These are phyloP conservation scores for Scophthalmus maximus DNA, from an alignment of 2,113 vertebrate species.

Conservation along the genomic window DNA sequence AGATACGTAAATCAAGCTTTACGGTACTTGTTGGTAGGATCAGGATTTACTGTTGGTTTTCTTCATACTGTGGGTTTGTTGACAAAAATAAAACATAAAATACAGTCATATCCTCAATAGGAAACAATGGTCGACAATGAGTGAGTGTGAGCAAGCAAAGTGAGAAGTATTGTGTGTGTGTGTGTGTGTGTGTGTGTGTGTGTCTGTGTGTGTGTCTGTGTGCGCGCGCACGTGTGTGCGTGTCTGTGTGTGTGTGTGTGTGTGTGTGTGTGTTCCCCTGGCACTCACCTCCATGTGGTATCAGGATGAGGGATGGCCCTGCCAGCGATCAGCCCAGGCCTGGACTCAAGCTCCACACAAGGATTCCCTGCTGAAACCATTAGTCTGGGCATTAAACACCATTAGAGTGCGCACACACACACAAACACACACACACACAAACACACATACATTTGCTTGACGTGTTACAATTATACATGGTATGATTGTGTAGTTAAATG, in stretches of 20 bases:
- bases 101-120: neutral
- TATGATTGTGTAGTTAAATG: too few relatives aligned
- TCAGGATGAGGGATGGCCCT: slow-evolving; percentile 81
- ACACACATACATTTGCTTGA: slow-evolving; percentile 44
- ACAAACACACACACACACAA: slow-evolving; percentile 42
- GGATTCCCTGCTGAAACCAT: slow-evolving; percentile 81
- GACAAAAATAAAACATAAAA: neutral
- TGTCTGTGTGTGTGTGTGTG: slow-evolving; percentile 32
- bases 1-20: neutral
- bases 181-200: slow-evolving; percentile 25
- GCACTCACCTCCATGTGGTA: slow-evolving; percentile 74
- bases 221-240: slow-evolving; percentile 24
- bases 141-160: slow-evolving; percentile 49
- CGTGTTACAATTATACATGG: too few relatives aligned
- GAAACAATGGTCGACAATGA: slow-evolving; percentile 57
- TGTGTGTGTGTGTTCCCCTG: slow-evolving; percentile 63
- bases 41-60: neutral
- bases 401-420: slow-evolving; percentile 65
- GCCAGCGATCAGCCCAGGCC: slow-evolving; percentile 75
- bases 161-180: slow-evolving; percentile 23
- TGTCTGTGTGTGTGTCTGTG: slow-evolving; percentile 29
- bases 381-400: slow-evolving; percentile 81
- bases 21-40: neutral
- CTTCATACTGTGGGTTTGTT: neutral
- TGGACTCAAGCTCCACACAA: slow-evolving; percentile 72